These are phyloP conservation scores for Varanus salvator DNA, from an alignment of 2,113 vertebrate species.

Conservation along the genomic window DNA sequence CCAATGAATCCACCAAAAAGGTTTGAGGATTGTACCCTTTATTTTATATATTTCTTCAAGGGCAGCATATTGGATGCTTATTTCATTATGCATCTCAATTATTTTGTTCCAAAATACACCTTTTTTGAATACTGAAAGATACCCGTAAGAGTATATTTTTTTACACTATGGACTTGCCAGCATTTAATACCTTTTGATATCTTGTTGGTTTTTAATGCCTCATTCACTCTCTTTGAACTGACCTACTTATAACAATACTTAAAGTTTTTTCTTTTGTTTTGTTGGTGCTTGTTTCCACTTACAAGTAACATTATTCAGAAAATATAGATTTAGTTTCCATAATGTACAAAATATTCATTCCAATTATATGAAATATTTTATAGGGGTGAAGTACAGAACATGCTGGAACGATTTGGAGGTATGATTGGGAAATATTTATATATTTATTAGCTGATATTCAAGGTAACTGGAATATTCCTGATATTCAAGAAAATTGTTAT, in stretches of 20 bases:
- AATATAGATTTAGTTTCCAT: not conserved
- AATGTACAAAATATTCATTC: constrained; percentile 40
- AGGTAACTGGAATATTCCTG: not conserved
- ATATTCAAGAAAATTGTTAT: not conserved
- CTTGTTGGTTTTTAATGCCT: not conserved
- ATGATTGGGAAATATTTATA: constrained; percentile 55
- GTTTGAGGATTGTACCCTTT: not conserved
- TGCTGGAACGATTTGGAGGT: constrained; percentile 94
- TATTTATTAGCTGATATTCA: constrained; percentile 7
- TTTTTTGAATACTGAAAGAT: not conserved
- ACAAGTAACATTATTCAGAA: constrained; percentile 24
- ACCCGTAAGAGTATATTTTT: not conserved
- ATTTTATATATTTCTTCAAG: not conserved
- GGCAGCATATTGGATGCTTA: not conserved
- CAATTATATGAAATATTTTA: constrained; percentile 50
- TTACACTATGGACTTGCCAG: not conserved
- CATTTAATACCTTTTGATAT: not conserved
- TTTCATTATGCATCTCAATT: not conserved
- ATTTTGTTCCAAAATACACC: not conserved
- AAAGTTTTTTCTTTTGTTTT: not conserved
- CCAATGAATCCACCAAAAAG: not conserved
- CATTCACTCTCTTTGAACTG: not conserved
- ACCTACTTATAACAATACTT: not conserved
- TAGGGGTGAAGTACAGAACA: constrained; percentile 90
- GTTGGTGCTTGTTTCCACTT: not conserved